These are phyloP conservation scores for Calosoma granatense DNA, from an alignment of 1,140 invertebrate genomes.

Conservation along the genomic window DNA sequence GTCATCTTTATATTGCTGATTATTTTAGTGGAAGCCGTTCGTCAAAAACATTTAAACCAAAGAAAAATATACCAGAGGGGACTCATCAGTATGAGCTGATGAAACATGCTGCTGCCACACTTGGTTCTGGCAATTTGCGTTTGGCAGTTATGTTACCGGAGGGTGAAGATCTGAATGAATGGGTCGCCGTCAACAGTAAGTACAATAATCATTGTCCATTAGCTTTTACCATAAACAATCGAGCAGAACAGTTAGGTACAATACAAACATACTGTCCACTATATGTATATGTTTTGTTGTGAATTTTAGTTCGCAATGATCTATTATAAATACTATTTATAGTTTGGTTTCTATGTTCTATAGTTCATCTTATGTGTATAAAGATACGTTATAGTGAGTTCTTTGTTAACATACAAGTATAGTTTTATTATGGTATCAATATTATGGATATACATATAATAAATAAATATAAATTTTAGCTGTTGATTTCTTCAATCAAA, in stretches of 20 bases:
- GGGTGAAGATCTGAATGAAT: conserved; percentile 99
- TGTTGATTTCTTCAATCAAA: conserved; percentile 99
- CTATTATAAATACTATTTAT: too few species aligned
- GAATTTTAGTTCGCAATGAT: not conserved
- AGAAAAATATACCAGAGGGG: conserved; percentile 98
- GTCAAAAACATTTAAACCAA: conserved; percentile 96
- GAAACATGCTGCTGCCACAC: conserved; percentile 97
- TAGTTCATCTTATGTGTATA: too few species aligned
- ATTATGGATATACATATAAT: too few species aligned
- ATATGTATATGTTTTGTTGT: not conserved
- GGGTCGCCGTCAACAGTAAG: conserved; percentile 98
- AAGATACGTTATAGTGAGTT: too few species aligned
- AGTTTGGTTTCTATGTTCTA: too few species aligned
- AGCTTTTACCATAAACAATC: not conserved
- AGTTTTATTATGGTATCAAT: too few species aligned
- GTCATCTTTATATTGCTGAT: conserved; percentile 12
- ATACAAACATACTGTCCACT: not conserved
- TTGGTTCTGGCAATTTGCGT: conserved; percentile 94
- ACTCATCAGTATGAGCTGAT: conserved; percentile 98
- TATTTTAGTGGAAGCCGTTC: conserved; percentile 62
- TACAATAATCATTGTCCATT: too few species aligned
- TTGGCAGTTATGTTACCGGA: conserved; percentile 95
- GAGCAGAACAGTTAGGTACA: not conserved
- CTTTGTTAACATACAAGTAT: too few species aligned
- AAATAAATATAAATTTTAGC: too few species aligned